These are phyloP conservation scores for Apostichopus japonicus DNA, from an alignment of 35 echinoderm and acorn worm species.

Conservation along the genomic window DNA sequence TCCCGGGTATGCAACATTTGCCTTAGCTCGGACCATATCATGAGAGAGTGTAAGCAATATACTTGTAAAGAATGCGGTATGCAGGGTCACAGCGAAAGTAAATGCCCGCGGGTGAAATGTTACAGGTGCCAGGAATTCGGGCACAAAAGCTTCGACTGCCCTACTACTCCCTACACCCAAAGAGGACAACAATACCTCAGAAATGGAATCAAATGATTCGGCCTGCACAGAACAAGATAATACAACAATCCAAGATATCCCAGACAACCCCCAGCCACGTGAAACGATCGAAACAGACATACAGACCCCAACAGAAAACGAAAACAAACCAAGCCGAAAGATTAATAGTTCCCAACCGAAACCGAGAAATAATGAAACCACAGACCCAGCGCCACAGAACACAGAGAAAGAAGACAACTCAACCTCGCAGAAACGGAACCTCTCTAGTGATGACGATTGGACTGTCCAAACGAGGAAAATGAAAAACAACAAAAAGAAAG, in stretches of 20 bases:
- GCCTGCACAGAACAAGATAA: background rate
- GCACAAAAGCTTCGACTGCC: background rate
- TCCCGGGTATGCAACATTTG: slow-evolving; percentile 5
- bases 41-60: slow-evolving; percentile 7
- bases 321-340: background rate
- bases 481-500: background rate
- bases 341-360: too few species aligned
- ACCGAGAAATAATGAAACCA: background rate
- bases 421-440: background rate
- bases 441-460: background rate
- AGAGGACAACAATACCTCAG: background rate
- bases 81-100: slow-evolving; percentile 17
- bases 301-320: background rate
- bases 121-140: background rate
- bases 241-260: background rate
- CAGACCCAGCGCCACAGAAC: background rate
- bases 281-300: background rate
- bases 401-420: background rate
- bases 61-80: background rate
- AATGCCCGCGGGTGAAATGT: background rate
- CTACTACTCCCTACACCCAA: too few species aligned
- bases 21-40: background rate
- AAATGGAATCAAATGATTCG: background rate
- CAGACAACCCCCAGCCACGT: background rate
- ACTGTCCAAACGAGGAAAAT: background rate